These are phyloP conservation scores for Stictonetta naevosa DNA, from an alignment of 2,113 vertebrate genomes.

Conservation along the genomic window DNA sequence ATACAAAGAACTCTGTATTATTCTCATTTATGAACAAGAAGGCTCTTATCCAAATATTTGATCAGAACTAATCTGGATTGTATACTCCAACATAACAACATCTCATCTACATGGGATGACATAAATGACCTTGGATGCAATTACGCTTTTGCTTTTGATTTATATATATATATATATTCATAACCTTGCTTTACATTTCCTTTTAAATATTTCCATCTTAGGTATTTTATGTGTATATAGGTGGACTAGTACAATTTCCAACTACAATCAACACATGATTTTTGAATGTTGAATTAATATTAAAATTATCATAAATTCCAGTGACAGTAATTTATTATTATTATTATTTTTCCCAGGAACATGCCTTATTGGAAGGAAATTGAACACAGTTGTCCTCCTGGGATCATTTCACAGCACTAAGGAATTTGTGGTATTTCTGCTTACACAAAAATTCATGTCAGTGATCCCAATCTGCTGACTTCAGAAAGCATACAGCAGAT, in stretches of 20 bases:
- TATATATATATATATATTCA: neutral
- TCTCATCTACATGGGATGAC: neutral
- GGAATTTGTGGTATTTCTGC: slow-evolving; percentile 33
- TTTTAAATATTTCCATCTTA: neutral
- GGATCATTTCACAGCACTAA: slow-evolving; percentile 17
- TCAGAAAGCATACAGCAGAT: neutral
- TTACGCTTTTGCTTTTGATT: neutral
- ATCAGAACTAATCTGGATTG: slow-evolving; percentile 40
- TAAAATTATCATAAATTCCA: slow-evolving; percentile 24
- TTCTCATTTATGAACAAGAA: slow-evolving; percentile 60
- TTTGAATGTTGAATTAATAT: neutral
- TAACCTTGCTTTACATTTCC: neutral
- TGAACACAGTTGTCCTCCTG: slow-evolving; percentile 5
- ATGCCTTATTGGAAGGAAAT: slow-evolving; percentile 15
- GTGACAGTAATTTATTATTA: neutral
- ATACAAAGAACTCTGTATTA: slow-evolving; percentile 67
- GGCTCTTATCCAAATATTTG: slow-evolving; percentile 35
- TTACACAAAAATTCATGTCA: slow-evolving; percentile 35
- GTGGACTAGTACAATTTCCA: neutral
- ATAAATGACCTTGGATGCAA: neutral
- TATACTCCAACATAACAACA: neutral
- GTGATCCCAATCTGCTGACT: neutral
- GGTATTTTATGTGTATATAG: neutral
- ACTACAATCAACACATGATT: neutral
- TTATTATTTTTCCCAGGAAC: neutral